These are phyloP conservation scores for Drosophila acutilabella DNA, from an alignment of 2,888 invertebrate genomes.

Conservation along the genomic window DNA sequence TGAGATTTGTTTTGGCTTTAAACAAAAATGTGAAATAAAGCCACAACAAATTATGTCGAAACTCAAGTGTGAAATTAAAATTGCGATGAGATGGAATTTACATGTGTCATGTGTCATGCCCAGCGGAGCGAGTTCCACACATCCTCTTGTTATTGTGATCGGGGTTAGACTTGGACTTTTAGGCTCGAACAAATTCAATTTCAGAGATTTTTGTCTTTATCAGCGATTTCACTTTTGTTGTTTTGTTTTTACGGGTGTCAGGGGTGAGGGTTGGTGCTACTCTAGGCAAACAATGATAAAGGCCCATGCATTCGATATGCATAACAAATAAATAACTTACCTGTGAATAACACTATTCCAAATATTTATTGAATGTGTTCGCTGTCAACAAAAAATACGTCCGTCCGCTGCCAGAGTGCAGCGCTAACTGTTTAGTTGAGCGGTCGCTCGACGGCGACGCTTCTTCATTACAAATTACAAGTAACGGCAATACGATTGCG, in stretches of 20 bases:
- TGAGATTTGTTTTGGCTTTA: slow-evolving; percentile 33
- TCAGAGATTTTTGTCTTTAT: slow-evolving; percentile 54
- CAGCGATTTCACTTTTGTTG: slow-evolving; percentile 72
- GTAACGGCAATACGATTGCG: slow-evolving; percentile 65
- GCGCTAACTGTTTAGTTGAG: slow-evolving; percentile 57
- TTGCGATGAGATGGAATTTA: slow-evolving; percentile 23
- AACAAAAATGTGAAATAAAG: too few relatives aligned
- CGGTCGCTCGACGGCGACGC: slow-evolving; percentile 43
- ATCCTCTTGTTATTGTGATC: slow-evolving; percentile 32
- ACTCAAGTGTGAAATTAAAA: slow-evolving; percentile 50
- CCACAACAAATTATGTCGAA: slow-evolving; percentile 40
- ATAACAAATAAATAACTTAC: slow-evolving; percentile 45
- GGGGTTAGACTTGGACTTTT: slow-evolving; percentile 11
- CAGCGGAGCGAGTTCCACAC: slow-evolving; percentile 39
- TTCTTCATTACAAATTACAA: slow-evolving; percentile 77
- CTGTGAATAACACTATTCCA: slow-evolving; percentile 18
- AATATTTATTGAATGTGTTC: slow-evolving; percentile 21
- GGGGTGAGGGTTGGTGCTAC: slow-evolving; percentile 33
- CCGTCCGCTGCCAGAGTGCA: slow-evolving; percentile 60
- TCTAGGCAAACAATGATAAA: slow-evolving; percentile 36
- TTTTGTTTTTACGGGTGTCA: slow-evolving; percentile 7
- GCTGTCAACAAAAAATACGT: slow-evolving; percentile 30
- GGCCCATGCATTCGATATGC: slow-evolving; percentile 42
- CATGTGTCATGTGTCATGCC: slow-evolving; percentile 51
- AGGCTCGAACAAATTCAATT: slow-evolving; percentile 30